Evolutionary conservation across 2,888 invertebrate species (phyloP).

Genomic region (Tetanocera ferruginea): DNA sequence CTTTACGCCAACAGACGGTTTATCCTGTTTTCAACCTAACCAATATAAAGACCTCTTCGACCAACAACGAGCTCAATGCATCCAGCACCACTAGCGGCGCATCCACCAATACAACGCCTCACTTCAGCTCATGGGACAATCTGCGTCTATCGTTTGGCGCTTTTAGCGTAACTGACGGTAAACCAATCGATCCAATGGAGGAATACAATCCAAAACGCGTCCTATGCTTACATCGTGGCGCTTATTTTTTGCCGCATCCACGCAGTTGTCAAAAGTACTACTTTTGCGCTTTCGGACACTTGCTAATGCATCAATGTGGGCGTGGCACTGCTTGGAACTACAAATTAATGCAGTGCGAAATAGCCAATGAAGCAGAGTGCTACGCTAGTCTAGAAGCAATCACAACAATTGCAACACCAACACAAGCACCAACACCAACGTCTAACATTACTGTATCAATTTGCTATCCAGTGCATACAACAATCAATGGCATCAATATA

Average conservation of each 20-base stretch:
- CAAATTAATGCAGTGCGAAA: constrained; percentile 57
- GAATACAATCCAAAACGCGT: constrained; percentile 59
- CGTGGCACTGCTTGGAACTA: constrained; percentile 61
- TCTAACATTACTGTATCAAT: constrained; percentile 8
- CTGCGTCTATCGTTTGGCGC: constrained; percentile 54
- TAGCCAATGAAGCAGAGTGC: constrained; percentile 52
- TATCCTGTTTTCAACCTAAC: constrained; percentile 1
- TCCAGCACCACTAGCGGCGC: not conserved
- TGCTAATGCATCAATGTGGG: constrained; percentile 64
- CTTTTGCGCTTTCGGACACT: constrained; percentile 64
- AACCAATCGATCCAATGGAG: constrained; percentile 55
- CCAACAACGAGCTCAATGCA: not conserved
- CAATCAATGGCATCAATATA: not conserved
- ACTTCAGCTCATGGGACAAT: constrained; percentile 40
- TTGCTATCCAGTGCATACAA: not conserved
- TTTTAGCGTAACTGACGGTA: constrained; percentile 55
- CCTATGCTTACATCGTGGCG: constrained; percentile 62
- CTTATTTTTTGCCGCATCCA: constrained; percentile 67
- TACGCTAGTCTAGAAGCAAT: constrained; percentile 45
- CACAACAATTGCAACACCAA: not conserved
- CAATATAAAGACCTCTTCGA: not conserved
- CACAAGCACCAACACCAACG: not conserved
- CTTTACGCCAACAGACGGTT: not conserved
- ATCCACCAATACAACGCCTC: constrained; percentile 7
- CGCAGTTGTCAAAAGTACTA: constrained; percentile 60